These are phyloP conservation scores for Cyclargus thomasi DNA, from an alignment of 1,140 invertebrate genomes.

Conservation along the genomic window DNA sequence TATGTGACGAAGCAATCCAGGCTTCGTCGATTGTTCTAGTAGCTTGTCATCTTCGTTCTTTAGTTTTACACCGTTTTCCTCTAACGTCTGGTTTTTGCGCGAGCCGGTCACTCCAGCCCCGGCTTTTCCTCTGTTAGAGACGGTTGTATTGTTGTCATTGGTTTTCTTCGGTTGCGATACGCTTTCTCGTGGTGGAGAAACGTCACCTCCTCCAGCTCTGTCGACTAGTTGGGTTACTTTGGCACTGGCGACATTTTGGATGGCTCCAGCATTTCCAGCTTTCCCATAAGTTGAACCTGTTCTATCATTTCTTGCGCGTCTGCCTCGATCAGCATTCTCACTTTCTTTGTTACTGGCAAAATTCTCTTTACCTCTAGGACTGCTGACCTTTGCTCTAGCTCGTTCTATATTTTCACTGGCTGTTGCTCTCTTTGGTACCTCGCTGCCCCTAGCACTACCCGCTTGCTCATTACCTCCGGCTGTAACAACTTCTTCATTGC, in stretches of 20 bases:
- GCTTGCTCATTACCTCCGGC: not conserved
- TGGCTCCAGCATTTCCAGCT: no score
- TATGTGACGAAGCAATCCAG: slow-evolving; percentile 58
- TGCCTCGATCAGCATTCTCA: no score
- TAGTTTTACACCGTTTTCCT: slow-evolving; percentile 32
- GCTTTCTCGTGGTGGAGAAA: slow-evolving; percentile 32
- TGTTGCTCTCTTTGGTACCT: no score
- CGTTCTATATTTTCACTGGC: no score
- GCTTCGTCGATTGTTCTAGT: slow-evolving; percentile 37
- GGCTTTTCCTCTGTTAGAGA: slow-evolving; percentile 54
- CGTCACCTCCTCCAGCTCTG: slow-evolving; percentile 36
- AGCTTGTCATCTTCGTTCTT: slow-evolving; percentile 36
- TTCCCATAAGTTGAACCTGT: no score
- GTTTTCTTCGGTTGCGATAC: slow-evolving; percentile 27
- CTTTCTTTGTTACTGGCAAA: no score
- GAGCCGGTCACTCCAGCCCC: slow-evolving; percentile 63
- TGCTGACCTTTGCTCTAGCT: no score
- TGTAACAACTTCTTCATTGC: not conserved
- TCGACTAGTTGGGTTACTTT: no score
- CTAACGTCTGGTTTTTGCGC: slow-evolving; percentile 36
- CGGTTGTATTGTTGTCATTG: slow-evolving; percentile 34
- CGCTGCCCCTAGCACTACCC: not conserved
- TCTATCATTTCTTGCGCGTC: no score
- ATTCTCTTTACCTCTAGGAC: no score
- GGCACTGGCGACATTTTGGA: no score